Percentiles rank a stretch among this genome's conserved stretches.
Conservation (phyloP, 2,888 invertebrate species). For the Chloroclysta siterata region DNA sequence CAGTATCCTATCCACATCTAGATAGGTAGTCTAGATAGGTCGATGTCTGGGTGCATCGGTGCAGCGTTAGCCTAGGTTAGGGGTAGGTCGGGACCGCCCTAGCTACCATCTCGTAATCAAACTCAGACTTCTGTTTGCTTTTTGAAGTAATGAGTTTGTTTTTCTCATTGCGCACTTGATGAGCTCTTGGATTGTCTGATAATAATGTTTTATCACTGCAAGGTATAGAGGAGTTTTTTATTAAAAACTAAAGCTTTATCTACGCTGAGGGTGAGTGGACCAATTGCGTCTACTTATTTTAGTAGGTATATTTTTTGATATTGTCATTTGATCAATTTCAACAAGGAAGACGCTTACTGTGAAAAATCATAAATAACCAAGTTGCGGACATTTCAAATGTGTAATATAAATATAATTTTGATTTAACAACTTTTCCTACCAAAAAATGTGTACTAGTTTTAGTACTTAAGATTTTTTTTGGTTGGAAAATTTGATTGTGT, state of each 20-base stretch:
- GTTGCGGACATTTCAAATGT: too few species aligned
- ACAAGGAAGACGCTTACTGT: too few species aligned
- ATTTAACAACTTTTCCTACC: too few species aligned
- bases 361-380: too few species aligned
- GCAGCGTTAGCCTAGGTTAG: constrained; percentile 79
- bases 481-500: too few species aligned
- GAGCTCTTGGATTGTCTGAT: constrained; percentile 19
- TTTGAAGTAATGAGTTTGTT: constrained; percentile 55
- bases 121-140: constrained; percentile 59
- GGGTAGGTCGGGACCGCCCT: constrained; percentile 58
- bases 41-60: constrained; percentile 75
- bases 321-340: too few species aligned
- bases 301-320: too few species aligned
- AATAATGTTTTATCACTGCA: neutral
- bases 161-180: constrained; percentile 42
- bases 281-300: too few species aligned
- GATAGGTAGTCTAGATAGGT: constrained; percentile 59
- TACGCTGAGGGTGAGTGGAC: neutral
- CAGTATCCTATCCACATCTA: constrained; percentile 56
- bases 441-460: too few species aligned
- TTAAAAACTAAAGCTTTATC: neutral
- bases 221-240: too few species aligned
- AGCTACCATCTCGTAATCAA: constrained; percentile 68
- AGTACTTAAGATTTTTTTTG: too few species aligned
- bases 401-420: too few species aligned